Percentiles rank a stretch among this genome's conserved stretches.
These are phyloP conservation scores for Karalla daura DNA, from an alignment of 2,797 vertebrate species.

Conservation along the genomic window DNA sequence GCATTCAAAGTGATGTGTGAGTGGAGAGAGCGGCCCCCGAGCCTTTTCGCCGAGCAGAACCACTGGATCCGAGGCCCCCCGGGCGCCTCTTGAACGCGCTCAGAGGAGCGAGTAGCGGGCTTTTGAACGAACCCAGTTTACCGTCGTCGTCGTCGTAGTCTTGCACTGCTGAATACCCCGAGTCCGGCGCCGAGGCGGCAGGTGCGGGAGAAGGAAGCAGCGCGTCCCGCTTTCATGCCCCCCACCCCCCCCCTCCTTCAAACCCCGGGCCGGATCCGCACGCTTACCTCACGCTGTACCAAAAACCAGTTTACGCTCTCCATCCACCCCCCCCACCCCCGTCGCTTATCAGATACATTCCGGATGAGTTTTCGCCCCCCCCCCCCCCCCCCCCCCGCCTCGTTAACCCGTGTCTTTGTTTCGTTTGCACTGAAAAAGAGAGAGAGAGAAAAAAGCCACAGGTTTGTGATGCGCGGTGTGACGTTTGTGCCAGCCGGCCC, in stretches of 20 bases:
- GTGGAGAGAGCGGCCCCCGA: not conserved
- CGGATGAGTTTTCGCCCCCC: constrained; percentile 34
- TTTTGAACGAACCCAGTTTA: constrained; percentile 22
- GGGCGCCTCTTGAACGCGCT: constrained; percentile 13
- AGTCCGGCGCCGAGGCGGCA: constrained; percentile 12
- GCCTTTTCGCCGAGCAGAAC: constrained; percentile 55
- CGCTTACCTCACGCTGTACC: constrained; percentile 61
- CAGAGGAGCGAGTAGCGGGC: constrained; percentile 13
- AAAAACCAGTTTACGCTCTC: constrained; percentile 66
- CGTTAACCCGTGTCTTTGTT: constrained; percentile 27
- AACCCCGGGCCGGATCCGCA: constrained; percentile 21
- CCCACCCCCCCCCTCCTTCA: constrained; percentile 2
- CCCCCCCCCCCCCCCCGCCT: no score
- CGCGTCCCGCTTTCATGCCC: constrained; percentile 18
- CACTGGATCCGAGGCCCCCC: constrained; percentile 65
- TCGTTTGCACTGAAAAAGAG: constrained; percentile 66
- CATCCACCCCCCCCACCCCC: constrained; percentile 28
- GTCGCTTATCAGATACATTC: constrained; percentile 63
- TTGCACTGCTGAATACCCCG: constrained; percentile 38
- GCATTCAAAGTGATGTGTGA: constrained; percentile 35
- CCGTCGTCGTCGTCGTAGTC: constrained; percentile 31
- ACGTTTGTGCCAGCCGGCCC: constrained; percentile 44
- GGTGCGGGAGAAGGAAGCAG: not conserved
- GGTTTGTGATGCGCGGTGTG: constrained; percentile 60
- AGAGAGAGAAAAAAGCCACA: constrained; percentile 49